Base-by-base conservation (phyloP, 2,113 vertebrate genomes). In the Phyllostomus hastatus region DNA sequence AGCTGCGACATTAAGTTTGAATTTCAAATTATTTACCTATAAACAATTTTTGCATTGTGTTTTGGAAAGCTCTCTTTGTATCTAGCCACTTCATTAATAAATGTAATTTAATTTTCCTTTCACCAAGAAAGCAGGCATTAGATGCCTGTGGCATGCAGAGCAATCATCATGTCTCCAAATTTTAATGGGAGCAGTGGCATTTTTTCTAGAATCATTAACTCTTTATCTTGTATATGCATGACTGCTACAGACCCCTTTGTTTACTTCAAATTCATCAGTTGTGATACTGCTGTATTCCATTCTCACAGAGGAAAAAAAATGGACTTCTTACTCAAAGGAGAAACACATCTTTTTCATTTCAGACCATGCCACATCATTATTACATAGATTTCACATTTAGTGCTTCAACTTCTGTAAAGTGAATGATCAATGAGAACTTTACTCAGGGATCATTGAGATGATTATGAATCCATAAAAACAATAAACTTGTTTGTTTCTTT, bases 131-230 rank as follows among this genome's bases (percentile, higher is more conserved):
- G 17, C 4, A 79, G 59, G 10, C 66, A 89, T 96, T 93, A 93
- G 67, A 92, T 3, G 16, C 92, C 76, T 97, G 70, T 81, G 88
- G 88, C 85, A 72, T 75, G 59, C 50, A 95, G 61, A 96, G 28
- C 31, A 97, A 98, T 96, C 94, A 98, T 92, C 14, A 69, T 24
- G 28, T 96, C 96, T 96, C 82, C 89, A 97, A 95, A 97, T 88
- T 94, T 95, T 96, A 97, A 95, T 52, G 26, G 66, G 52, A 98
- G 64, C 52, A 69, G 66, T 96, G 69, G 4, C 12, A 31, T 97
- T 95, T 96, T 97, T 97, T 10, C 90, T 91, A 54, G 95, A 94
- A 97, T 96, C 94, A 95, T 98, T 97, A 97, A 97, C 97, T 98
- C 67, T 91, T 98, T 98, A 97, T 98, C 97, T 98, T 76, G 17